Evolutionary conservation across 1,140 invertebrate genomes (phyloP).

Genomic region (Drosophila quadrilineata): DNA sequence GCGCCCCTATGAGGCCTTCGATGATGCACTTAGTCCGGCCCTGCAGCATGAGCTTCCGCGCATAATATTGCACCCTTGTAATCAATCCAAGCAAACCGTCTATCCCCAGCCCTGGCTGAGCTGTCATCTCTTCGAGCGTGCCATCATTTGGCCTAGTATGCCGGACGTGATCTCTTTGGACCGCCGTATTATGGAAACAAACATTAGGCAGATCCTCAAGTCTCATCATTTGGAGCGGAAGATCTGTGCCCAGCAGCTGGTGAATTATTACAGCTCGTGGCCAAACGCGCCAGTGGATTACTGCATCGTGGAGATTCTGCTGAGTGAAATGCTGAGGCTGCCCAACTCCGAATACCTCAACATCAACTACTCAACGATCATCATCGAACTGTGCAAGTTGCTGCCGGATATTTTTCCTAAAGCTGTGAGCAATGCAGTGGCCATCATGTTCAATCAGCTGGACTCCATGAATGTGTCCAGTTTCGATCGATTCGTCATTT

Average conservation of each 20-base stretch:
- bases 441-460: slow-evolving; percentile 96
- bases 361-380: slow-evolving; percentile 95
- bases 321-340: slow-evolving; percentile 95
- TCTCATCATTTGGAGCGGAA: slow-evolving; percentile 93
- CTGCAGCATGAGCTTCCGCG: slow-evolving; percentile 96
- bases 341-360: slow-evolving; percentile 93
- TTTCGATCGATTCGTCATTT: slow-evolving; percentile 97
- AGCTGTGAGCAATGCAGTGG: slow-evolving; percentile 97
- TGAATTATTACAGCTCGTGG: slow-evolving; percentile 92
- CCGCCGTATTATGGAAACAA: slow-evolving; percentile 97
- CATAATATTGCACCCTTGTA: slow-evolving; percentile 90
- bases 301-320: slow-evolving; percentile 97
- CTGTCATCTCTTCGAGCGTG: slow-evolving; percentile 97
- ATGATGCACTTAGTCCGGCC: slow-evolving; percentile 95
- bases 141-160: slow-evolving; percentile 88
- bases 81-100: slow-evolving; percentile 87
- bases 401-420: slow-evolving; percentile 97
- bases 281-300: slow-evolving; percentile 97
- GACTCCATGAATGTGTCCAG: slow-evolving; percentile 97
- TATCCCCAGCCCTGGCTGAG: slow-evolving; percentile 95
- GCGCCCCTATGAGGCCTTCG: slow-evolving; percentile 96
- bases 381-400: slow-evolving; percentile 98
- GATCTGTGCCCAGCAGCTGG: slow-evolving; percentile 93
- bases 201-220: slow-evolving; percentile 94
- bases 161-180: slow-evolving; percentile 98